Base-by-base conservation (phyloP, 2,113 vertebrate species). In the Cyprinus carpio region DNA sequence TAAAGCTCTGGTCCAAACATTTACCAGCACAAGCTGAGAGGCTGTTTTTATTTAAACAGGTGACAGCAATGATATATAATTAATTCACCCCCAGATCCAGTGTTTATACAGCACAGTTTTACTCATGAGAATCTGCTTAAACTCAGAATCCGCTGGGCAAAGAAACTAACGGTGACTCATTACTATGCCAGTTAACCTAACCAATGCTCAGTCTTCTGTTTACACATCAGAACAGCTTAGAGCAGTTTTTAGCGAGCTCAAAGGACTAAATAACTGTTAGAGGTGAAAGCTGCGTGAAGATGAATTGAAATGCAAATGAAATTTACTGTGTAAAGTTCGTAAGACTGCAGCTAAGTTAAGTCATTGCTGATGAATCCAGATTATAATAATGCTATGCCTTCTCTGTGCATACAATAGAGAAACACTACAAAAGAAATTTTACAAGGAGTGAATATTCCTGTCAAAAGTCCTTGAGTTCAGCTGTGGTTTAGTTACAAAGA, bases 11-110 rank as follows among this genome's bases (percentile, higher is more conserved):
- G 81, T 77, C 58, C 81, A 85, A 87, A 83, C 65, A 67, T 84
- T 84, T 51, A 64, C 60, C 43, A 65, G 58, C 71, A 43, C 27
- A 12, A 18, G 67, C 58, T 56, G 69, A 56, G 82, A 37, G 79
- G 67, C 29, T 77, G 43, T 75, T 58, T 40, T 40, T 54, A 56
- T n/a, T 62, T 37, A 18, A 83, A 83, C 81, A 75, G 75, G 87
- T 85, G 74, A 82, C 62, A 49, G 83, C 64, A 82, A 78, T 31
- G 37, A 79, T 81, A 74, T 76, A 82, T 88, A 86, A 88, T 83
- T 80, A 80, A 86, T 88, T 86, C 84, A 74, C 65, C 87, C 60
- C 46, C 58, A 58, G 80, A 83, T 65, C 49, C n/a, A 27, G 34
- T 69, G 84, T 86, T 83, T 81, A 27, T 31, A 60, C 64, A 37